These are phyloP conservation scores for Percopsis transmontana DNA, from an alignment of 2,113 vertebrate species.

Conservation along the genomic window DNA sequence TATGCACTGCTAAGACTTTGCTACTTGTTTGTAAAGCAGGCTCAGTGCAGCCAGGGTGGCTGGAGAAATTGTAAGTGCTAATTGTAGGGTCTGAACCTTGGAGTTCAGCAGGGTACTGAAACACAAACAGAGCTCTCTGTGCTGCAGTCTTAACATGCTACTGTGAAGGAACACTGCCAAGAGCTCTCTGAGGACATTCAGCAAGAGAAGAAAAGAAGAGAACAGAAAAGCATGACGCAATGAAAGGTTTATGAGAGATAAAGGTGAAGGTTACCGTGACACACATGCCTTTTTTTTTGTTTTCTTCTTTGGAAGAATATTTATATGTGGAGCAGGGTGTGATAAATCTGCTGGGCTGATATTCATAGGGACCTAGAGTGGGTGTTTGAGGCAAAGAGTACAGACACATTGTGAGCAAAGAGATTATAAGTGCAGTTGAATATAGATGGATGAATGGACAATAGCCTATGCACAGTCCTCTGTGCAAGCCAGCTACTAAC, in stretches of 20 bases:
- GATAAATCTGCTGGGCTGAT: neutral
- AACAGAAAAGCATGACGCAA: constrained; percentile 16
- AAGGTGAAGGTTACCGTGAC: constrained; percentile 37
- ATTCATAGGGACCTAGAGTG: neutral
- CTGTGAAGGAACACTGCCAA: constrained; percentile 27
- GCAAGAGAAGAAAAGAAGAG: constrained; percentile 17
- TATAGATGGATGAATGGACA: neutral
- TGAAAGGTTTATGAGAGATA: constrained; percentile 36
- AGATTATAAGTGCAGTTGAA: neutral
- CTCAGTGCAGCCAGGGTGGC: constrained; percentile 23
- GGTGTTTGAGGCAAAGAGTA: neutral
- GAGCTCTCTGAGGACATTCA: constrained; percentile 25
- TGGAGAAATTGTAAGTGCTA: constrained; percentile 24
- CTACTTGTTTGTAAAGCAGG: constrained; percentile 37
- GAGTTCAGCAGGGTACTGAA: constrained; percentile 19
- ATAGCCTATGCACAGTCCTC: neutral
- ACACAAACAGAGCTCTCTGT: constrained; percentile 36
- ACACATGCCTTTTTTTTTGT: constrained; percentile 12
- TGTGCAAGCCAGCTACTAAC: neutral
- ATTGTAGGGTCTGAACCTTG: constrained; percentile 24
- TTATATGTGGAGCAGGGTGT: neutral
- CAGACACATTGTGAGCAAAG: neutral
- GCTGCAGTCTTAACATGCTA: constrained; percentile 45
- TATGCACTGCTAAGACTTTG: neutral
- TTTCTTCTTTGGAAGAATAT: neutral